These are phyloP conservation scores for Acrocephalus kingi DNA, from an alignment of 2,113 vertebrate genomes.

Conservation along the genomic window DNA sequence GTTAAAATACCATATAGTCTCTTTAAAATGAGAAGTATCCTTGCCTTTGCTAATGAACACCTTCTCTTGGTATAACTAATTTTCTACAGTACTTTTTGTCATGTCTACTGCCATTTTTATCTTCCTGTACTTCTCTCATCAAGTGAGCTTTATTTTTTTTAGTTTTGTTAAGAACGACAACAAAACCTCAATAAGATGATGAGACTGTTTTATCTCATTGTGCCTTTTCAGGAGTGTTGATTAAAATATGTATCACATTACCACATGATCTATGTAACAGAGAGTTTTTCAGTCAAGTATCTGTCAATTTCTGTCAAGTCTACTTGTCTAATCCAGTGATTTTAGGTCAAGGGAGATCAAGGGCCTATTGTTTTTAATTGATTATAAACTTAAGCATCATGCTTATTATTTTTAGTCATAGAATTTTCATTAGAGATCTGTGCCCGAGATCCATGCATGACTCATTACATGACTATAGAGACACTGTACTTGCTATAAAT, in stretches of 20 bases:
- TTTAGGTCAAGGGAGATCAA: neutral
- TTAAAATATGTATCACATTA: neutral
- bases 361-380: neutral
- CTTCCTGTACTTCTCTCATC: neutral
- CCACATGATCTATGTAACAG: rapidly evolving
- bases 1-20: neutral
- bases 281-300: neutral
- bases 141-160: neutral
- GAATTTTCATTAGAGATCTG: neutral
- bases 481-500: neutral
- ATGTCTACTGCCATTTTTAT: neutral
- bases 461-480: neutral
- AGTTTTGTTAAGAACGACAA: neutral
- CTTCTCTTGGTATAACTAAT: neutral
- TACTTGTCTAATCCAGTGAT: neutral
- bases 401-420: neutral
- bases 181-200: neutral
- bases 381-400: neutral
- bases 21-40: neutral
- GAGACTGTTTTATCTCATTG: neutral
- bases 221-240: neutral
- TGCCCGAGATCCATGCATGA: neutral
- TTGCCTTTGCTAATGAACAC: neutral
- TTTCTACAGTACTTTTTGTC: neutral
- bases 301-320: neutral